Evolutionary conservation across 1,140 invertebrate genomes (phyloP), one percentile per base, ranked within the genome.

Genomic region (Agrilus planipennis): DNA sequence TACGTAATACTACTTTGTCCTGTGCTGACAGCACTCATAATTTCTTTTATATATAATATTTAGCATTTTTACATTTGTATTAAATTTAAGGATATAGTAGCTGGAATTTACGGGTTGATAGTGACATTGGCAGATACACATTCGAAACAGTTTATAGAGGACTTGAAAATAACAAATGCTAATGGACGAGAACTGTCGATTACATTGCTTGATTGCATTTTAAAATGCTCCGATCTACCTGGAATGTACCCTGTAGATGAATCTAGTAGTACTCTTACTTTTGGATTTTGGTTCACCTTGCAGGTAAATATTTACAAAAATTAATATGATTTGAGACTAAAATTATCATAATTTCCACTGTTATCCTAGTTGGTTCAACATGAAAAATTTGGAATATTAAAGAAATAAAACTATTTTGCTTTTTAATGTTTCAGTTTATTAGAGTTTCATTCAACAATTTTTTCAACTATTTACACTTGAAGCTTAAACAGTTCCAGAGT

Each of bases 241-340:
- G 86, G 88, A 0, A 71, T 81, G 40, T 91, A 85, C 68, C 87
- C 88, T 0, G 70, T 80, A 2, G 81, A 92, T 54, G 89, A 92
- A 64, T 80, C 72, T 0, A 76, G 79, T 35, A 90, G 86, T 56
- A 81, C 79, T 31, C 69, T 90, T 46, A 75, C 88, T 0, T 82
- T 93, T 62, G 79, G 81, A 1, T 89, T 93, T 61, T 95, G 90
- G 90, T 93, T 86, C 58, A 78, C 81, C 31, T 63, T 94, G 21
- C 89, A 93, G 69, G 79, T 81, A 58, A 42, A 7, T 32, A 34
- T 27, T n/a, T n/a, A n/a, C n/a, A n/a, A n/a, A n/a, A n/a, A n/a
- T n/a, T n/a, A n/a, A n/a, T n/a, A n/a, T n/a, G n/a, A n/a, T n/a
- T n/a, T n/a, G n/a, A n/a, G n/a, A n/a, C n/a, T 25, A 25, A 25